phyloP scores from a whole-genome alignment of 2,113 vertebrate species.

The Fulmarus glacialis region DNA sequence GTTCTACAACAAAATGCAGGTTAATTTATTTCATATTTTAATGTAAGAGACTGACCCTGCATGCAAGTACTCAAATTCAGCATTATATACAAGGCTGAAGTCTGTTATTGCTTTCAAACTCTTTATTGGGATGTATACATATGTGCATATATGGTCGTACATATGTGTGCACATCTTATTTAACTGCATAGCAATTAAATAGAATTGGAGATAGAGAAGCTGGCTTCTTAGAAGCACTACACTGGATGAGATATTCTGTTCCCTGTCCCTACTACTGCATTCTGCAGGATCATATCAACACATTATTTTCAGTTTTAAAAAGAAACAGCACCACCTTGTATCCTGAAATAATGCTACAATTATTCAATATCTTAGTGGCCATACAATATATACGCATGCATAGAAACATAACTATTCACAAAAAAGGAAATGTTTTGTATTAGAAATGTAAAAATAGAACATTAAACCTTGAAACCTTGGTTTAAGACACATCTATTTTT shows the following conservation, averaged over 20 bases:
- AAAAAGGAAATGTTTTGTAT: not conserved
- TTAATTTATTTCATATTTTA: not conserved
- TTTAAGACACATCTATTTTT: not conserved
- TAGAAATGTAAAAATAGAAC: not conserved
- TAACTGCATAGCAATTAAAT: conserved; percentile 22
- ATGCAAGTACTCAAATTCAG: conserved; percentile 4
- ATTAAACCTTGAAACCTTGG: not conserved
- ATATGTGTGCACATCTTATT: not conserved
- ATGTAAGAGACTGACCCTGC: not conserved
- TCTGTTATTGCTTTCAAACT: conserved; percentile 7
- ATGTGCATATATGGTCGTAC: not conserved
- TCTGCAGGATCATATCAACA: not conserved
- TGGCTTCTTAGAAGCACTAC: not conserved
- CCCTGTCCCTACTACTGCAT: not conserved
- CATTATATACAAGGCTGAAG: not conserved
- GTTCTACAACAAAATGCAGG: not conserved
- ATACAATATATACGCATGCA: not conserved
- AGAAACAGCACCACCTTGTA: conserved; percentile 79
- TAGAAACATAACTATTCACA: not conserved
- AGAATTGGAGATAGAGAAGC: not conserved
- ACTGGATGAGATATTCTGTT: not conserved
- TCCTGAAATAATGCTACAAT: conserved; percentile 70
- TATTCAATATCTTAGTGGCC: not conserved
- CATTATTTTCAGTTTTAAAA: conserved; percentile 58
- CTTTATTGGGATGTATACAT: not conserved